Evolutionary conservation across 1,140 invertebrate genomes (phyloP).

Genomic region (Helicoverpa armigera): DNA sequence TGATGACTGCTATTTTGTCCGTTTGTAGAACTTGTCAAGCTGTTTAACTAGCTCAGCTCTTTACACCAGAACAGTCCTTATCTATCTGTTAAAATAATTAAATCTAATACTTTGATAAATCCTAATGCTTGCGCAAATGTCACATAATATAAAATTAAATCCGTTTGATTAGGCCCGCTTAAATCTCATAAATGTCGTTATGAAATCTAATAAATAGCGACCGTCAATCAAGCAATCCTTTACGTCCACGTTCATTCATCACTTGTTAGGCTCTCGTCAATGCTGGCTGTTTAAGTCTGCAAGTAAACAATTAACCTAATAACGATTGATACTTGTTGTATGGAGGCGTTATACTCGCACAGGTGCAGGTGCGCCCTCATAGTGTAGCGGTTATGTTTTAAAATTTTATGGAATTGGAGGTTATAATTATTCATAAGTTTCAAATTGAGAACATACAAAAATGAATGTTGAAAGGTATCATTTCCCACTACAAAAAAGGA

Average conservation of each 20-base stretch:
- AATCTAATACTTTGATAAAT: too few relatives aligned
- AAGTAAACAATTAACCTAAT: constrained; percentile 37
- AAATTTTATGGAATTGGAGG: constrained; percentile 30
- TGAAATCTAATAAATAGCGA: not conserved
- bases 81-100: too few relatives aligned
- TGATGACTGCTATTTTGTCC: too few relatives aligned
- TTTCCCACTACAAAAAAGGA: too few relatives aligned
- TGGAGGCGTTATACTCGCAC: not conserved
- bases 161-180: too few relatives aligned
- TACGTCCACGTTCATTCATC: not conserved
- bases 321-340: constrained; percentile 1
- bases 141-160: not conserved
- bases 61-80: too few relatives aligned
- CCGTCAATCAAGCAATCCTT: too few relatives aligned
- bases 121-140: too few relatives aligned
- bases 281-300: not conserved
- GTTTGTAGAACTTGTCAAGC: too few relatives aligned
- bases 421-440: not conserved
- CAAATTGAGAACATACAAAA: not conserved
- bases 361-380: constrained; percentile 33
- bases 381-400: constrained; percentile 29
- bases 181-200: not conserved
- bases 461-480: not conserved
- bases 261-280: not conserved
- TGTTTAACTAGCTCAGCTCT: too few relatives aligned